Conservation (phyloP, 2,113 vertebrate species). For the Pseudolaguvia tuberculata region DNA sequence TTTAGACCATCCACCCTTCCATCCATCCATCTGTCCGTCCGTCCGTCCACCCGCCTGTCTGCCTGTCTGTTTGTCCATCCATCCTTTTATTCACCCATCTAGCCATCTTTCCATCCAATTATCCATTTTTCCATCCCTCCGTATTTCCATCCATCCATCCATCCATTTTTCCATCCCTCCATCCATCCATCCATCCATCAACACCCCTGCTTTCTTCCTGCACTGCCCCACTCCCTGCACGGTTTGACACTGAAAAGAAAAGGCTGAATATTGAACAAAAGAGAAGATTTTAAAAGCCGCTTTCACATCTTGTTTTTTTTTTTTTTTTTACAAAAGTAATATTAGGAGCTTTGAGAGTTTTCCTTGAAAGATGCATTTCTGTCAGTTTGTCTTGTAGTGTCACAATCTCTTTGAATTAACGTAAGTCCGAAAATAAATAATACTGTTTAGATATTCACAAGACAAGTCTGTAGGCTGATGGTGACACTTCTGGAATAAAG, state of each 20-base stretch:
- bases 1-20: conserved; percentile 34
- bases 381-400: conserved; percentile 6
- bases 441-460: background rate
- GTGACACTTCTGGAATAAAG: conserved; percentile 3
- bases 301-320: conserved; percentile 21
- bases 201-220: conserved; percentile 34
- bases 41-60: no score
- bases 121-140: no score
- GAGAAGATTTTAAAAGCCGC: conserved; percentile 20
- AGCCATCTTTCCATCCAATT: no score
- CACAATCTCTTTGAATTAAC: conserved; percentile 8
- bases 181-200: no score
- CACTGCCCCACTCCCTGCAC: conserved; percentile 31
- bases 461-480: conserved; percentile 1
- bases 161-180: no score
- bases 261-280: conserved; percentile 34
- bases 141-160: no score
- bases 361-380: conserved; percentile 9
- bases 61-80: no score
- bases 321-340: conserved; percentile 26
- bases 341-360: conserved; percentile 15
- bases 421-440: conserved; percentile 11
- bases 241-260: conserved; percentile 16
- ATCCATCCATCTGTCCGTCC: no score
- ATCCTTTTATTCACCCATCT: no score